phyloP scores from a whole-genome alignment of 2,888 invertebrate genomes.

The Melieria crassipennis region DNA sequence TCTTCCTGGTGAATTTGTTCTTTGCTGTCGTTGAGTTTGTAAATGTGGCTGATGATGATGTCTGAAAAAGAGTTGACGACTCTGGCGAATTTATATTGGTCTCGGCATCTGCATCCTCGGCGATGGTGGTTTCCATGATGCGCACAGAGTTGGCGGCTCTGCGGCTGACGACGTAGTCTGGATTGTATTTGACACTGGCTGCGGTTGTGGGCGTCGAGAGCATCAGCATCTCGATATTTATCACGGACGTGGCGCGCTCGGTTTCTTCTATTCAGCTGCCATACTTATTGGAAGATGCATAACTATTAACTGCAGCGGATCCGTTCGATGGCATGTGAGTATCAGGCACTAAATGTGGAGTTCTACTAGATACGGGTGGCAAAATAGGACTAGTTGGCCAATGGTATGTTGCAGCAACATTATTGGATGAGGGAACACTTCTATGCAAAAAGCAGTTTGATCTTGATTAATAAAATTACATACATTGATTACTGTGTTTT shows the following conservation, averaged over 20 bases:
- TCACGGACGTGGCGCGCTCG: conserved; percentile 59
- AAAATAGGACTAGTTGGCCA: conserved; percentile 85
- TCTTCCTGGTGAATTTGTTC: conserved; percentile 64
- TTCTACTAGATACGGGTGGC: conserved; percentile 76
- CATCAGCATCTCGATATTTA: conserved; percentile 57
- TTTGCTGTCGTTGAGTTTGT: conserved; percentile 53
- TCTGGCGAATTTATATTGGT: conserved; percentile 47
- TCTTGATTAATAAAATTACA: conserved; percentile 48
- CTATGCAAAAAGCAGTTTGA: conserved; percentile 65
- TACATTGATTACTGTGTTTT: background rate
- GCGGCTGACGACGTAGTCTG: conserved; percentile 31
- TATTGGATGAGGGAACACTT: conserved; percentile 69
- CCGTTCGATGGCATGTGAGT: conserved; percentile 68
- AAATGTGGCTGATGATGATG: conserved; percentile 37
- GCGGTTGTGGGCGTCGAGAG: conserved; percentile 44
- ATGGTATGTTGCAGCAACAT: conserved; percentile 73
- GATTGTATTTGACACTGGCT: conserved; percentile 35
- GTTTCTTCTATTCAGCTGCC: conserved; percentile 66
- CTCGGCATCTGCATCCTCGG: conserved; percentile 52
- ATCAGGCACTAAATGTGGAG: conserved; percentile 79
- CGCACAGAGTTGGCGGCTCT: conserved; percentile 39
- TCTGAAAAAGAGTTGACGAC: conserved; percentile 26
- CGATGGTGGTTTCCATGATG: conserved; percentile 52
- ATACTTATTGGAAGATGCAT: conserved; percentile 65
- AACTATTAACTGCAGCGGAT: conserved; percentile 66